phyloP scores from a whole-genome alignment of 1,140 invertebrate species.

The Bombus huntii region DNA sequence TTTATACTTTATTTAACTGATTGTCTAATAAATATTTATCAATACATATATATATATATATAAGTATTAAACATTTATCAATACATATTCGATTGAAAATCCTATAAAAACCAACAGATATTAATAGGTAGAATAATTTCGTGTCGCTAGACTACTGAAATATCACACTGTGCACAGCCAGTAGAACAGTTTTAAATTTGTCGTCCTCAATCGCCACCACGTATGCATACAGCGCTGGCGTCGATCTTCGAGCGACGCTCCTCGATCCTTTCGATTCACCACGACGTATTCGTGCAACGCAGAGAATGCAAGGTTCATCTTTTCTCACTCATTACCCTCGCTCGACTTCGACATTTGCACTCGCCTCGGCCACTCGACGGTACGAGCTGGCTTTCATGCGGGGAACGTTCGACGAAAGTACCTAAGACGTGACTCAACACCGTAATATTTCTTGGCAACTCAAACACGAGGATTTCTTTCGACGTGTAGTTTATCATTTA shows the following conservation, averaged over 20 bases:
- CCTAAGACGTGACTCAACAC: constrained; percentile 62
- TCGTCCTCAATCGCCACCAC: neutral
- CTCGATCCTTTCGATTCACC: neutral
- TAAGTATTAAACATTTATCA: too few species aligned
- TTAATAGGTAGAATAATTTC: neutral
- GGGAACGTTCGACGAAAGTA: constrained; percentile 38
- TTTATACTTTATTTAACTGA: too few species aligned
- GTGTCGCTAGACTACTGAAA: neutral
- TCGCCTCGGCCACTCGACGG: constrained; percentile 24
- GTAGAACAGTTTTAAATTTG: constrained; percentile 18
- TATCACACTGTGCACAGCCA: neutral
- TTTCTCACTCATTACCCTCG: constrained; percentile 51
- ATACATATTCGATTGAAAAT: too few species aligned
- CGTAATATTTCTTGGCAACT: constrained; percentile 54
- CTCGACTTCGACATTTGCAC: constrained; percentile 43
- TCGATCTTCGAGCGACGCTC: neutral
- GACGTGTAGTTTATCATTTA: constrained; percentile 55
- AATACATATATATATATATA: too few species aligned
- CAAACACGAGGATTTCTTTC: constrained; percentile 38
- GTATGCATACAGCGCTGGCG: neutral
- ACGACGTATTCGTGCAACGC: neutral
- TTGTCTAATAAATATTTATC: too few species aligned
- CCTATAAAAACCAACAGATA: too few species aligned
- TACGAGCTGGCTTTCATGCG: constrained; percentile 38
- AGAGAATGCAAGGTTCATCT: constrained; percentile 38